phyloP scores from a whole-genome alignment of 35 echinoderm and acorn worm species.

The Lytechinus pictus region DNA sequence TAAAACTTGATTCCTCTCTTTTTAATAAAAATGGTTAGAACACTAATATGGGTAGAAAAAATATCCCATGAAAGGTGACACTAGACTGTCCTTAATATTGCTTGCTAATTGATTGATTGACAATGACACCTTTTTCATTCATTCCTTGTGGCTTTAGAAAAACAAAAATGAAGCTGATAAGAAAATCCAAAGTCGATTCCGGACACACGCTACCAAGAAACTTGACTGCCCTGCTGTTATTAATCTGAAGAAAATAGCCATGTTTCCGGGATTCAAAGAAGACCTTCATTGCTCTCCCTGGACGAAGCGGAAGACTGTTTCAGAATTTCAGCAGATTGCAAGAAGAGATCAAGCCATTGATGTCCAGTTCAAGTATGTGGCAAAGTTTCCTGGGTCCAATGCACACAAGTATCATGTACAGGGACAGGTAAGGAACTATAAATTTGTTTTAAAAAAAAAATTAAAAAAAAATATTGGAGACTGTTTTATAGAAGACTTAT shows the following conservation, averaged over 20 bases:
- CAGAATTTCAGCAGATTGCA: neutral
- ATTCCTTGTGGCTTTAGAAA: neutral
- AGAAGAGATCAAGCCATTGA: neutral
- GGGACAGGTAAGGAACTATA: neutral
- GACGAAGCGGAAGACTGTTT: constrained; percentile 17
- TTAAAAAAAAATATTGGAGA: neutral
- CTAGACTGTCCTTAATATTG: no score
- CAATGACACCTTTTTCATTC: neutral
- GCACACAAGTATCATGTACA: constrained; percentile 38
- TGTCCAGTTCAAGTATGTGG: neutral
- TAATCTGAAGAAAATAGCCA: constrained; percentile 61
- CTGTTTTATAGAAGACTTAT: no score
- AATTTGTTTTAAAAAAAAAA: no score
- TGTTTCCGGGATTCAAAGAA: constrained; percentile 57
- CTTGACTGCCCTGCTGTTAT: constrained; percentile 63
- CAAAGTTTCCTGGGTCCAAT: constrained; percentile 15
- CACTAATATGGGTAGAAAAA: no score
- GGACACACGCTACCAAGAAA: constrained; percentile 63
- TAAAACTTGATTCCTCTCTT: no score
- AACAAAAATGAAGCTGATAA: neutral
- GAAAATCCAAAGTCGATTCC: neutral
- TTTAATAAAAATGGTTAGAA: no score
- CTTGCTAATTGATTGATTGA: no score
- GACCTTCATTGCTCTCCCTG: neutral
- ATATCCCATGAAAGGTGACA: no score